Evolutionary conservation across 1,140 invertebrate species (phyloP).

Genomic region (Neotoxoptera formosana): DNA sequence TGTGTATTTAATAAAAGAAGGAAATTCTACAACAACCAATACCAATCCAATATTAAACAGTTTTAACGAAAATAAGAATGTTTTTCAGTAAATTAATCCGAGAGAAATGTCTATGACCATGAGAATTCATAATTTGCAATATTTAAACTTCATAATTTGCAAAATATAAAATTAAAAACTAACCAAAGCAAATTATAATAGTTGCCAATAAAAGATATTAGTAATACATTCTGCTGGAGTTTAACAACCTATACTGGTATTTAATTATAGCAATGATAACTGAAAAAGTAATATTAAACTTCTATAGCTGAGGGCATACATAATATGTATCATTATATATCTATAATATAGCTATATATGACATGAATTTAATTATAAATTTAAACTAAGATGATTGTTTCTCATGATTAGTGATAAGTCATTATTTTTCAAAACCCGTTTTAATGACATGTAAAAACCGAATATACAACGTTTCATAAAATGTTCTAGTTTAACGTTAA

Average conservation of each 20-base stretch:
- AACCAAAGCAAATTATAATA: background rate
- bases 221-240: background rate
- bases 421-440: slow-evolving; percentile 39
- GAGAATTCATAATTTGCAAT: background rate
- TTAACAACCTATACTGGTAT: slow-evolving; percentile 24
- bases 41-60: background rate
- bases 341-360: background rate
- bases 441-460: background rate
- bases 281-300: slow-evolving; percentile 33
- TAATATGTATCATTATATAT: slow-evolving; percentile 11
- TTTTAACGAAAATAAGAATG: background rate
- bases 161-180: too few species aligned
- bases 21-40: background rate
- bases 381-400: slow-evolving; percentile 19
- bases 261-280: background rate
- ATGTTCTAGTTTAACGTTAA: slow-evolving; percentile 31
- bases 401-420: slow-evolving; percentile 38
- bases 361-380: slow-evolving; percentile 37
- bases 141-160: background rate
- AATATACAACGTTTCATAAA: background rate
- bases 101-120: background rate
- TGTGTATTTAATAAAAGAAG: background rate
- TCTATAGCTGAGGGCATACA: background rate
- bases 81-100: background rate
- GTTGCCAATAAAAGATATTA: background rate